Conservation (phyloP, 2,888 invertebrate species). For the Lordiphosa andalusiaca region DNA sequence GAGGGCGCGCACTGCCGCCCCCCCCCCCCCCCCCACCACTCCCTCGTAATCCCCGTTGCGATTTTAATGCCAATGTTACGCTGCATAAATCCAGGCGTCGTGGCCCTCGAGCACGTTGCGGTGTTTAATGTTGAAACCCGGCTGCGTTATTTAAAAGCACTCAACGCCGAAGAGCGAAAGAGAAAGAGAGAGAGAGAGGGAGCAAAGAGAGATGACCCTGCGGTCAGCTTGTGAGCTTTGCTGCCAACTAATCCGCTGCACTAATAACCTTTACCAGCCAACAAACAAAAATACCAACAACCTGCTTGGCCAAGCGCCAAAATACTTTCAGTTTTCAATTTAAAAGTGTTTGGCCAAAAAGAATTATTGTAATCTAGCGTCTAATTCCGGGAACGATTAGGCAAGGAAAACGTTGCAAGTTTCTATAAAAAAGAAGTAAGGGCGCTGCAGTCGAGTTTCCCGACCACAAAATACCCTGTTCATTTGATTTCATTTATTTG, state of each 20-base stretch:
- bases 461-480: too few relatives aligned
- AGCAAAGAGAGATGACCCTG: background rate
- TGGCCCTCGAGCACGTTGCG: constrained; percentile 59
- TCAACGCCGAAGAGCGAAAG: constrained; percentile 10
- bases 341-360: constrained; percentile 40
- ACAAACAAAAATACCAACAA: constrained; percentile 16
- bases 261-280: constrained; percentile 13
- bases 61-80: constrained; percentile 65
- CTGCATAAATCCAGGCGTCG: constrained; percentile 60
- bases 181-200: background rate
- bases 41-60: constrained; percentile 38
- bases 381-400: too few relatives aligned
- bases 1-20: constrained; percentile 5
- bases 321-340: constrained; percentile 64
- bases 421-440: too few relatives aligned
- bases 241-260: constrained; percentile 30
- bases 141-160: constrained; percentile 16
- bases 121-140: constrained; percentile 53
- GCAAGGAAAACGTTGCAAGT: too few relatives aligned
- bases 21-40: constrained; percentile 1
- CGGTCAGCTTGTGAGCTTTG: constrained; percentile 24
- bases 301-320: constrained; percentile 24
- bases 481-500: too few relatives aligned
- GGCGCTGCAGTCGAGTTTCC: too few relatives aligned
- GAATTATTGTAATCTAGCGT: background rate